These are phyloP conservation scores for Dreissena polymorpha DNA, from an alignment of 1,140 invertebrate genomes.

Conservation along the genomic window DNA sequence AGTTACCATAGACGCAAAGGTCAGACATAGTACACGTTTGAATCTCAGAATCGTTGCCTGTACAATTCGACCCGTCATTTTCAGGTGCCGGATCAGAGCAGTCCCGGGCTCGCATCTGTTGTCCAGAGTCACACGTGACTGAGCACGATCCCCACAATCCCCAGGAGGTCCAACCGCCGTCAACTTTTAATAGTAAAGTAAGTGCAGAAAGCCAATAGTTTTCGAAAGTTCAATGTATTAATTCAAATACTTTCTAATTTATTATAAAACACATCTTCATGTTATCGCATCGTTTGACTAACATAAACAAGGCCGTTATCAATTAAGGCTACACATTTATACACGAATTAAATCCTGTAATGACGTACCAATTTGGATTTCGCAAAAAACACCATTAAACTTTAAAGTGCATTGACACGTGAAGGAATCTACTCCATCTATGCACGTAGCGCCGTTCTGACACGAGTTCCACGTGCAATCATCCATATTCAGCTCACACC, in stretches of 20 bases:
- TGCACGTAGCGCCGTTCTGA: conserved; percentile 56
- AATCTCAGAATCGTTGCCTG: conserved; percentile 10
- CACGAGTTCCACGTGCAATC: conserved; percentile 61
- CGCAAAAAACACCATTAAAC: background rate
- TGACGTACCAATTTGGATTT: background rate
- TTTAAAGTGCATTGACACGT: background rate
- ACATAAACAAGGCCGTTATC: no score
- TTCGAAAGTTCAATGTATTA: no score
- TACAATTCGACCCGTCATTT: conserved; percentile 27
- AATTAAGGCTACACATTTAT: no score
- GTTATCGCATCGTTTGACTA: no score
- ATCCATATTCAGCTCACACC: conserved; percentile 86
- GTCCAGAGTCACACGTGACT: conserved; percentile 17
- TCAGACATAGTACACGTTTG: background rate
- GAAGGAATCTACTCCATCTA: conserved; percentile 1
- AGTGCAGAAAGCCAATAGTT: no score
- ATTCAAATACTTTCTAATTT: no score
- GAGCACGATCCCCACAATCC: conserved; percentile 9
- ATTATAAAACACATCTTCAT: no score
- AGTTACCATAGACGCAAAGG: no score
- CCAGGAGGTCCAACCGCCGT: conserved; percentile 40
- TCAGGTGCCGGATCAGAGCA: conserved; percentile 28
- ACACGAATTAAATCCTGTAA: no score
- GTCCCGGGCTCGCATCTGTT: background rate
- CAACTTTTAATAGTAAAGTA: conserved; percentile 8